Percentiles rank a stretch among this genome's conserved stretches.
Conservation (phyloP, 1,140 invertebrate species). For the Triops longicaudatus region DNA sequence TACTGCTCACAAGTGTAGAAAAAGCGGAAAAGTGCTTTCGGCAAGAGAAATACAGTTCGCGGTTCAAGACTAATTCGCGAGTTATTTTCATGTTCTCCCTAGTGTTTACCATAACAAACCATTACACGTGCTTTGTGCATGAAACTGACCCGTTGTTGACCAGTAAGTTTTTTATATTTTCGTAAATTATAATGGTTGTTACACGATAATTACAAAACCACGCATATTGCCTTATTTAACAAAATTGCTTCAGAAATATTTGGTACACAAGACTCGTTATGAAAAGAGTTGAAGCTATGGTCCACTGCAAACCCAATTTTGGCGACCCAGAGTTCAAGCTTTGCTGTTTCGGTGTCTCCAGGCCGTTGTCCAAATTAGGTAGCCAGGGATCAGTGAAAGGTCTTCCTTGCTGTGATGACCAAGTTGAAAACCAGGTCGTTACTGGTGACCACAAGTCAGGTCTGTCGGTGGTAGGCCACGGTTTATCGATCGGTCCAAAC, state of each 20-base stretch:
- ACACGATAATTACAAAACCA: not conserved
- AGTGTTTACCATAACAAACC: too few species aligned
- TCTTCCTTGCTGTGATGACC: not conserved
- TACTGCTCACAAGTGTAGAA: too few species aligned
- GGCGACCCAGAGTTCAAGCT: not conserved
- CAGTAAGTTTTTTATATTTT: not conserved
- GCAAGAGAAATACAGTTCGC: too few species aligned
- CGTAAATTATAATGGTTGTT: not conserved
- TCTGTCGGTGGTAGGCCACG: not conserved
- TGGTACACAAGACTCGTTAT: not conserved
- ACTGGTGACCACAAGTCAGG: not conserved
- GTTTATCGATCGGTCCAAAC: not conserved
- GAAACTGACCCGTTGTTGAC: not conserved
- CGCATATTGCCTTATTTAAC: not conserved
- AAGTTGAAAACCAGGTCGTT: not conserved
- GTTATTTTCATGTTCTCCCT: too few species aligned
- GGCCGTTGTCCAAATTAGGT: not conserved
- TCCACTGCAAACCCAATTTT: not conserved
- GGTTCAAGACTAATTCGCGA: too few species aligned
- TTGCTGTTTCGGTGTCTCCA: not conserved
- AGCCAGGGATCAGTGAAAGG: not conserved
- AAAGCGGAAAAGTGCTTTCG: too few species aligned
- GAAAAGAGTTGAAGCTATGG: not conserved
- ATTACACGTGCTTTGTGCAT: not conserved
- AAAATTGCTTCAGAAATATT: not conserved